Base-by-base conservation (phyloP, 2,888 invertebrate species). In the Eupithecia exiguata region DNA sequence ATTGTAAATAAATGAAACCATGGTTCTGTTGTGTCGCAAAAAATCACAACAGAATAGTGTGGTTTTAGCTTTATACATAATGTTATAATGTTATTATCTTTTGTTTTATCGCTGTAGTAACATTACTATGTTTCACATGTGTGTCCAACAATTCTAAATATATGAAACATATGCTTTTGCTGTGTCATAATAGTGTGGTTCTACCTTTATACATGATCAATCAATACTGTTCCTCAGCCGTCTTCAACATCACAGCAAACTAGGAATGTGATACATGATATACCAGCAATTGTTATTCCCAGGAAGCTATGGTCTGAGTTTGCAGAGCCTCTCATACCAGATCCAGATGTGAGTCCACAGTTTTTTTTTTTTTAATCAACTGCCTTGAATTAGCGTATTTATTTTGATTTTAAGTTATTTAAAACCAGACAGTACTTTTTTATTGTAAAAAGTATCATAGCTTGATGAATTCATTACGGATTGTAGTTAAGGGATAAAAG, bases 281-380 rank as follows among this genome's bases (percentile, higher is more conserved):
- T 98, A 77, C 97, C 98, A 0, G 97, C 98, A 0, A 95, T 95
- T 76, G 96, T 98, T 0, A 96, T 98, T 78, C 96, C 97, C 0
- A 94, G 96, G 78, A 96, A 96, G 83, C 92, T 96, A 82, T 98
- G 98, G 98, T 88, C 92, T 0, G 96, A 97, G 75, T 97, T 96
- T 86, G 95, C 96, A 69, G 97, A 97, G 84, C 98, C 98, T 0
- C 93, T 91, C 65, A 95, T 96, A 84, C 96, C 96, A 16, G 94
- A 95, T 76, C 97, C 97, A 88, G 96, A 97, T 95, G 98, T 98
- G 93, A 95, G 95, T 86, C 30, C 10, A 4, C 12, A 53, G 10
- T 35, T 30, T 38, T 21, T 53, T 14, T 40, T 10, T 40, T 12
- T 10, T 14, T 12, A 40, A 12, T 49, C 46, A 7, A 3, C 18